Percentiles rank a stretch among this genome's conserved stretches.
Conservation (phyloP, 2,113 vertebrate genomes). For the Grallaria varia region DNA sequence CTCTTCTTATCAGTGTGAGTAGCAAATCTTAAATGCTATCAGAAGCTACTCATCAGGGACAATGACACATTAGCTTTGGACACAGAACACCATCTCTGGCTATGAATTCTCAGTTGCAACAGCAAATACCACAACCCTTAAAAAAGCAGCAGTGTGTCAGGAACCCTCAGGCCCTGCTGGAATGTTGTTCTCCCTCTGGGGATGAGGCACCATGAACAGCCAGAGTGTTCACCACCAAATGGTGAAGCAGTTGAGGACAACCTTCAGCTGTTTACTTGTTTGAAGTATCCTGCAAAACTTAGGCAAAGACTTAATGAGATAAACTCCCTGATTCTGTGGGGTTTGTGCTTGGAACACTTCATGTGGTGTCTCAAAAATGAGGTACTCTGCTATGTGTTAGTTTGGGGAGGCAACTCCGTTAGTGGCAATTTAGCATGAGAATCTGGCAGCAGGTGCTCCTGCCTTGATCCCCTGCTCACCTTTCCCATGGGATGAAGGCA, state of each 20-base stretch:
- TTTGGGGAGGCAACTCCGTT: not conserved
- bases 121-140: not conserved
- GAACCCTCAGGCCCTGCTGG: not conserved
- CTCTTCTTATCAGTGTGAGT: not conserved
- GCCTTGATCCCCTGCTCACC: too few species aligned
- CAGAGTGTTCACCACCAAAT: not conserved
- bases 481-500: rapidly evolving
- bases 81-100: not conserved
- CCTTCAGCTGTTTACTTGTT: not conserved
- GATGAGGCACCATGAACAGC: not conserved
- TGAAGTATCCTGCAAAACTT: not conserved
- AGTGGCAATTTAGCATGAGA: not conserved
- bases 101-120: not conserved
- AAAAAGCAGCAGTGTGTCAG: not conserved
- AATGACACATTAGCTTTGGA: not conserved
- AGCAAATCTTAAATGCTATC: not conserved
- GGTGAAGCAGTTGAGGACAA: not conserved
- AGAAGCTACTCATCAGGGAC: conserved; percentile 5
- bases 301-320: not conserved
- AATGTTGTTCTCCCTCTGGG: not conserved
- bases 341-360: not conserved
- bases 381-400: not conserved
- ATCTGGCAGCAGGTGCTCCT: not conserved
- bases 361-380: not conserved
- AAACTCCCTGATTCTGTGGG: not conserved